Conservation (phyloP, 2,888 invertebrate species). For the Xanthorhoe designata region DNA sequence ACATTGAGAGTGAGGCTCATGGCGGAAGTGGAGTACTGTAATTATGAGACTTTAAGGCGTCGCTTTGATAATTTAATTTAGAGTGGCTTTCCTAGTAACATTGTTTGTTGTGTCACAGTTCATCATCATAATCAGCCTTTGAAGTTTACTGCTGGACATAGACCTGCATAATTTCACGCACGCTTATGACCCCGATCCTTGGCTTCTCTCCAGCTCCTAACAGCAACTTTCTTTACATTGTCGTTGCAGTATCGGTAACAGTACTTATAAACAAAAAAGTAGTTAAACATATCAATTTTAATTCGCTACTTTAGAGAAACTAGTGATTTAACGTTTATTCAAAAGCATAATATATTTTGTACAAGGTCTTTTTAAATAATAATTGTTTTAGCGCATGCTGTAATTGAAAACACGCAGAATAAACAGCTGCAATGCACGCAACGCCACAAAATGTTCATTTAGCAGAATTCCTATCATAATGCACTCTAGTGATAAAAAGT, state of each 20-base stretch:
- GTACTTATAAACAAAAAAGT: no score
- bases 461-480: conserved; percentile 2
- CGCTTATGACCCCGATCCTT: no score
- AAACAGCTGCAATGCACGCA: conserved; percentile 11
- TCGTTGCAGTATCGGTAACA: no score
- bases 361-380: background rate
- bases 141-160: background rate
- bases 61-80: background rate
- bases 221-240: no score
- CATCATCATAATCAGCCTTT: background rate
- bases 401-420: conserved; percentile 14
- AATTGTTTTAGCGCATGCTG: background rate
- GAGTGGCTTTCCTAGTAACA: background rate
- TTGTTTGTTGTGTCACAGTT: background rate
- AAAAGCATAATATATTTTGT: background rate
- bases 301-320: no score
- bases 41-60: background rate
- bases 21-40: conserved; percentile 5
- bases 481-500: background rate
- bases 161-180: no score
- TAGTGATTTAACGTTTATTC: no score
- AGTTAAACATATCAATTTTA: no score
- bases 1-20: conserved; percentile 12
- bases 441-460: conserved; percentile 13
- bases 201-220: no score